Evolutionary conservation across 2,113 vertebrate species (phyloP).

Genomic region (Balaenoptera acutorostrata): DNA sequence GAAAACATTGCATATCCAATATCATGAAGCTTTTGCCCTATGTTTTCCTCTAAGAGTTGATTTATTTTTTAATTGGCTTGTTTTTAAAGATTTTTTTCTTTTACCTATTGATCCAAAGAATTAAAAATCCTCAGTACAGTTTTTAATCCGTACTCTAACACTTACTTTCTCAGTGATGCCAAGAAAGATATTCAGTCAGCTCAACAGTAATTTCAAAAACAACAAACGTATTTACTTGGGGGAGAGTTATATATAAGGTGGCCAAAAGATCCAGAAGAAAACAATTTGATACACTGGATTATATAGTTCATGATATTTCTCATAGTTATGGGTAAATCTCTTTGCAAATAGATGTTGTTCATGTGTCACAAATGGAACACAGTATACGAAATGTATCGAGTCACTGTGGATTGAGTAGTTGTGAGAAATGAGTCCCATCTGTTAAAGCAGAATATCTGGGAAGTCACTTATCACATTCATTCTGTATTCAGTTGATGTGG

Average conservation of each 20-base stretch:
- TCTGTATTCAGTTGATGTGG: constrained; percentile 6
- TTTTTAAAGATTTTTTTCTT: background rate
- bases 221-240: background rate
- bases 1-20: background rate
- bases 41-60: background rate
- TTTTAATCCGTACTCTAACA: background rate
- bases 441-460: background rate
- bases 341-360: background rate
- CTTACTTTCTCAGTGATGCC: background rate
- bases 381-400: background rate
- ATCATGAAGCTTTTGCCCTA: background rate
- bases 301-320: background rate
- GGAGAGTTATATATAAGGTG: background rate
- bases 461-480: constrained; percentile 20
- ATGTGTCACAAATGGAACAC: background rate
- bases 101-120: background rate
- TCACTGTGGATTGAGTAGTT: background rate
- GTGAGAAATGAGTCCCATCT: constrained; percentile 19
- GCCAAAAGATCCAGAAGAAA: background rate
- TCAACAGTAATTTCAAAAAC: background rate
- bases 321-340: background rate
- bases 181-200: background rate
- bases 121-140: background rate
- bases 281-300: background rate
- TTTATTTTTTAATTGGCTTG: background rate